Evolutionary conservation across 2,113 vertebrate species (phyloP).

Genomic region (Hucho hucho): DNA sequence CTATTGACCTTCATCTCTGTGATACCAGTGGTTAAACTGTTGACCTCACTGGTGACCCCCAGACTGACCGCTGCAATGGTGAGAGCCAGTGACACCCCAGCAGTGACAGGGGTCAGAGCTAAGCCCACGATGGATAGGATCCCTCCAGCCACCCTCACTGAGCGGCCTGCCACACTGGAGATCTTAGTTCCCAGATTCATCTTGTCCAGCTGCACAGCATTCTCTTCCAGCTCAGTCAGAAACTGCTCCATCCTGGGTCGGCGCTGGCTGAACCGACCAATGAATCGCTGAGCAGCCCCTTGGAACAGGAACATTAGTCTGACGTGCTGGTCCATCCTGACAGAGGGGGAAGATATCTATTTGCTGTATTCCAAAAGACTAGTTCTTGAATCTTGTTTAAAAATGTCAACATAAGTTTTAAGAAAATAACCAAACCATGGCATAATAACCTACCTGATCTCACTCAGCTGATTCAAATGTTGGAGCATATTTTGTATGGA

Average conservation of each 20-base stretch:
- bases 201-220: constrained; percentile 44
- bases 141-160: no score
- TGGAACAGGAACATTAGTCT: neutral
- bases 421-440: neutral
- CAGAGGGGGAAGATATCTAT: neutral
- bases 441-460: neutral
- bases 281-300: neutral
- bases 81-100: neutral
- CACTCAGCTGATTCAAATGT: neutral
- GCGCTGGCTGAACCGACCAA: neutral
- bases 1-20: neutral
- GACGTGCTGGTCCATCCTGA: neutral
- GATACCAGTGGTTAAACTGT: neutral
- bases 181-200: constrained; percentile 36
- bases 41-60: neutral
- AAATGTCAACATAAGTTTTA: no score
- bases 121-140: no score
- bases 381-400: no score
- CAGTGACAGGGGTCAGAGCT: no score
- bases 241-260: constrained; percentile 43
- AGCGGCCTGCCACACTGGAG: no score
- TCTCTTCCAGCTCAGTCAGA: constrained; percentile 38
- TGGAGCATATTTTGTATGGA: neutral
- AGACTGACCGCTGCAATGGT: neutral
- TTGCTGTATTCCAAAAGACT: neutral